Evolutionary conservation across 2,888 invertebrate species (phyloP).

Genomic region (Drepana falcataria): DNA sequence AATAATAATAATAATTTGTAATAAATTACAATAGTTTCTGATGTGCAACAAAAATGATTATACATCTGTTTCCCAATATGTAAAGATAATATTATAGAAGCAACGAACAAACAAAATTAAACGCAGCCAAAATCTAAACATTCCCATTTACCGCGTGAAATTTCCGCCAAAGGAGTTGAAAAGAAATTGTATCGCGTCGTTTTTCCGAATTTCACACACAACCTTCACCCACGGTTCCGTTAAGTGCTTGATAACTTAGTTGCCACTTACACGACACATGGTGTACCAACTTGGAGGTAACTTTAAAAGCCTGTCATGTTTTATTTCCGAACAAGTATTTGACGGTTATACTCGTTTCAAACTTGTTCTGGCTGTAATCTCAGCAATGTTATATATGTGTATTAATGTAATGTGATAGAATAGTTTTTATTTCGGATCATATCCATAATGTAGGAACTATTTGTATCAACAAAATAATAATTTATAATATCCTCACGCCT

Average conservation of each 20-base stretch:
- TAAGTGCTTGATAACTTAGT: constrained; percentile 6
- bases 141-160: background rate
- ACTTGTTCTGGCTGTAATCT: background rate
- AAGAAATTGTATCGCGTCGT: background rate
- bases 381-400: background rate
- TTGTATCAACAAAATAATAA: too few species aligned
- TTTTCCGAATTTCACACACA: constrained; percentile 1
- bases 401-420: too few species aligned
- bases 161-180: background rate
- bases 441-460: too few species aligned
- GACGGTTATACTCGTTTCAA: background rate
- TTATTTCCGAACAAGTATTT: background rate
- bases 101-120: background rate
- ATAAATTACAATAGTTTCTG: too few species aligned
- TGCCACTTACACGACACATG: constrained; percentile 4
- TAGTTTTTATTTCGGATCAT: too few species aligned
- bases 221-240: background rate
- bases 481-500: too few species aligned
- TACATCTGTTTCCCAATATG: too few species aligned
- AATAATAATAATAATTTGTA: too few species aligned
- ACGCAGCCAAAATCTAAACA: background rate
- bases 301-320: constrained; percentile 3
- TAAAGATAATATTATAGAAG: too few species aligned
- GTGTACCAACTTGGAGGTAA: constrained; percentile 2
- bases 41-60: too few species aligned